Evolutionary conservation across 2,113 vertebrate species (phyloP), one percentile per base, ranked within the genome.

Genomic region (Lophochroa leadbeateri): DNA sequence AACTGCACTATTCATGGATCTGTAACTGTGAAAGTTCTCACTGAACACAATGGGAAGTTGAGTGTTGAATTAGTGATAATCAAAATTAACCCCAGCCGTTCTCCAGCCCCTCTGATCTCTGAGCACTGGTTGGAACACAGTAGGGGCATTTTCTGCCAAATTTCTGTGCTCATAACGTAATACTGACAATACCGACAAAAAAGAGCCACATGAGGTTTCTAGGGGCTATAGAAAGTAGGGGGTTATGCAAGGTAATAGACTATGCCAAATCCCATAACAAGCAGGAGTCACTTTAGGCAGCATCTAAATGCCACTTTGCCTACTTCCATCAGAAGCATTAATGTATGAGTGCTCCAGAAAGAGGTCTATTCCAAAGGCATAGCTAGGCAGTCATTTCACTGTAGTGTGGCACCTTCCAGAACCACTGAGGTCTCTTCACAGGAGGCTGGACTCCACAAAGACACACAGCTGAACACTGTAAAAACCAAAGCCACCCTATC

Each of bases 351-450:
- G 2, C 65, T 37, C 24, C 43, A 74, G 67, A 86, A 64, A 57
- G 7, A 7, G 3, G 10, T 41, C 76, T 79, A 9, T 53, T 69
- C 23, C 46, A 61, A 85, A 80, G n/a, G 27, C 31, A 60, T 10
- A 37, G 49, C 57, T 44, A 81, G 9, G 24, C 25, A 63, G 13
- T 2, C 35, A 18, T 60, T 70, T 43, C 50, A 43, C 23, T 43
- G 29, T 27, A n/a, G 11, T 28, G 37, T 20, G 9, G 53, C 52
- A 89, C 33, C 52, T 68, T 35, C 35, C 47, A 78, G 47, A 89
- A 17, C 16, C 41, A 11, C 29, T 12, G 21, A 23, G 7, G 13
- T 57, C 15, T 74, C 71, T 46, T 50, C 18, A 33, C 0, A 0
- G 35, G 31, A 61, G 20, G 2, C 5, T 13, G 52, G 18, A 47